Conservation (phyloP, 2,797 vertebrate species). For the Eutrigla gurnardus region DNA sequence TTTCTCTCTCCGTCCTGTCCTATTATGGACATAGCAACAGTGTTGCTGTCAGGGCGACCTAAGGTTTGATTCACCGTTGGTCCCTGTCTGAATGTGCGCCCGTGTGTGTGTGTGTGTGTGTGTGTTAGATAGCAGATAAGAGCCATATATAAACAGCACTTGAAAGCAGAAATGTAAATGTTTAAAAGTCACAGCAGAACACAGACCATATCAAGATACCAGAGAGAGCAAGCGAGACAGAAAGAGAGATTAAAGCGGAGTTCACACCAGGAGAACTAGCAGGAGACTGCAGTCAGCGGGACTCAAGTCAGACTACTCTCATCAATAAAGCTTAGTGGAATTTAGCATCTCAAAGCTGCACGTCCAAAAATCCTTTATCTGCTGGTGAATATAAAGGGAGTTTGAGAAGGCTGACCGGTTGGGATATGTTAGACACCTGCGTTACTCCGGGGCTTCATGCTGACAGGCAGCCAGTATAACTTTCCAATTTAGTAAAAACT, state of each 20-base stretch:
- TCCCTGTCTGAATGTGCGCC: conserved; percentile 62
- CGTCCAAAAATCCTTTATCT: conserved; percentile 36
- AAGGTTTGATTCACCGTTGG: conserved; percentile 79
- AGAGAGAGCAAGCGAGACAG: conserved; percentile 53
- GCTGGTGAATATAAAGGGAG: conserved; percentile 22
- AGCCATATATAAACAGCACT: conserved; percentile 83
- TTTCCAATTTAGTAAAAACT: background rate
- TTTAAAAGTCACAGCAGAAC: conserved; percentile 81
- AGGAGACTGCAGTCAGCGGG: conserved; percentile 54
- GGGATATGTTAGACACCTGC: conserved; percentile 25
- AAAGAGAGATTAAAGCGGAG: conserved; percentile 66
- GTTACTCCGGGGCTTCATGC: background rate
- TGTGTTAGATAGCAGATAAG: conserved; percentile 83
- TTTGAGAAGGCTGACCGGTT: conserved; percentile 20
- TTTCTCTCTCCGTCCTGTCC: conserved; percentile 73
- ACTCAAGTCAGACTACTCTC: conserved; percentile 64
- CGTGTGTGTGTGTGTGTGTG: conserved; percentile 35
- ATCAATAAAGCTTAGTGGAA: conserved; percentile 69
- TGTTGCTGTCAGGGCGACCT: conserved; percentile 69
- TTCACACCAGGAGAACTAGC: conserved; percentile 77
- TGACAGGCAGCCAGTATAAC: background rate
- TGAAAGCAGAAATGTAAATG: conserved; percentile 86
- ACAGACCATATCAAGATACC: conserved; percentile 83
- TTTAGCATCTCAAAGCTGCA: conserved; percentile 58
- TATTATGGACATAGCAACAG: conserved; percentile 82